Conservation (phyloP, 1,140 invertebrate species). For the Pseudomyrmex concolor region DNA sequence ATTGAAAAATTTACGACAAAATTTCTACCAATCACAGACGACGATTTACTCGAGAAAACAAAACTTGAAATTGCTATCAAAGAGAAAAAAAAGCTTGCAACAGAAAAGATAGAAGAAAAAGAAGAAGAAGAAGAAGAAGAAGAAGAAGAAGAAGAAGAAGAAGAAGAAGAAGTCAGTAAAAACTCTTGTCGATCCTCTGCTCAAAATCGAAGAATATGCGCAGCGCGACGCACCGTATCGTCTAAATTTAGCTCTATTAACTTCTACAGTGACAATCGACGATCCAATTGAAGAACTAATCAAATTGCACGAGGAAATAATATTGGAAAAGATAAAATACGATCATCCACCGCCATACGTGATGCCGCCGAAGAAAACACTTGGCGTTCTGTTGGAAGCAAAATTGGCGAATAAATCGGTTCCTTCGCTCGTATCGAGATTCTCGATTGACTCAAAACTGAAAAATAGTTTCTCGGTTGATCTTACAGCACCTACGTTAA, state of each 20-base stretch:
- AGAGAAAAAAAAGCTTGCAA: background rate
- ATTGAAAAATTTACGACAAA: constrained; percentile 74
- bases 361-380: constrained; percentile 74
- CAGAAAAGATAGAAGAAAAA: background rate
- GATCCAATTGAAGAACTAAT: constrained; percentile 58
- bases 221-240: constrained; percentile 75
- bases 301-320: constrained; percentile 58
- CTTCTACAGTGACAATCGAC: constrained; percentile 73
- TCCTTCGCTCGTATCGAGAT: constrained; percentile 81
- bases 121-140: constrained; percentile 58
- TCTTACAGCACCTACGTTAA: background rate
- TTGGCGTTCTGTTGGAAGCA: constrained; percentile 77
- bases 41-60: constrained; percentile 69
- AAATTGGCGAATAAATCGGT: constrained; percentile 81
- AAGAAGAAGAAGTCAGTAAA: constrained; percentile 25
- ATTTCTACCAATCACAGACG: constrained; percentile 79
- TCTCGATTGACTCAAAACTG: constrained; percentile 81
- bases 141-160: constrained; percentile 58
- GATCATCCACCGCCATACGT: constrained; percentile 78
- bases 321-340: constrained; percentile 80
- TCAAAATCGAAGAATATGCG: constrained; percentile 66
- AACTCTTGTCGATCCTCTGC: constrained; percentile 65
- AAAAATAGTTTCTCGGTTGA: constrained; percentile 61
- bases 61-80: constrained; percentile 3
- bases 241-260: constrained; percentile 79